Evolutionary conservation across 2,888 invertebrate genomes (phyloP), one percentile per base, ranked within the genome.

Genomic region (Phrixothrix hirtus): DNA sequence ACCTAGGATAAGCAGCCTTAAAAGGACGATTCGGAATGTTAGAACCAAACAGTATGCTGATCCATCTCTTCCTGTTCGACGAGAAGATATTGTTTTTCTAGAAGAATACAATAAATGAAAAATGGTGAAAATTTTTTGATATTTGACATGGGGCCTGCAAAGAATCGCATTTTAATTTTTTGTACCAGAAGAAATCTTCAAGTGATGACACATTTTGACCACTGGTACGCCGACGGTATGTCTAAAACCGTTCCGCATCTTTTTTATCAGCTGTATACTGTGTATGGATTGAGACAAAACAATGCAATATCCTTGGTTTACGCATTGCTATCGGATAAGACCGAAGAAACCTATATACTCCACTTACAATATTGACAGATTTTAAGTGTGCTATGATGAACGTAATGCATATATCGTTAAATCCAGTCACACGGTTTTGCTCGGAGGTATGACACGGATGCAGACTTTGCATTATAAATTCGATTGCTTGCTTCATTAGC

Each of bases 191-290:
- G n/a, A n/a, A n/a, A n/a, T n/a, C n/a, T n/a, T n/a, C n/a, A n/a
- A n/a, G n/a, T n/a, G n/a, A n/a, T n/a, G n/a, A 7, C n/a, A n/a
- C n/a, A n/a, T n/a, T n/a, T n/a, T n/a, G n/a, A 7, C 21, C 41
- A 46, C 39, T 61, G 54, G 61, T 57, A 48, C 27, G 42, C 39
- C 7, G 58, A 61, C 16, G 60, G 52, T 55, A 2, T 60, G n/a
- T n/a, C n/a, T n/a, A n/a, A n/a, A n/a, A n/a, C n/a, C n/a, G n/a
- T n/a, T n/a, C n/a, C 61, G 25, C 11, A 34, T 4, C 30, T 59
- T n/a, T 64, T 61, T 37, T 11, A 44, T 14, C 62, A 61, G 43
- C 31, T 61, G 6, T 54, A 57, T 11, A 60, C 55, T 10, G 53
- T 64, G 13, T 60, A 64, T 37, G 56, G 54, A 21, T 34, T 53